Conservation (phyloP, 2,113 vertebrate species). For the Speoplatyrhinus poulsoni region DNA sequence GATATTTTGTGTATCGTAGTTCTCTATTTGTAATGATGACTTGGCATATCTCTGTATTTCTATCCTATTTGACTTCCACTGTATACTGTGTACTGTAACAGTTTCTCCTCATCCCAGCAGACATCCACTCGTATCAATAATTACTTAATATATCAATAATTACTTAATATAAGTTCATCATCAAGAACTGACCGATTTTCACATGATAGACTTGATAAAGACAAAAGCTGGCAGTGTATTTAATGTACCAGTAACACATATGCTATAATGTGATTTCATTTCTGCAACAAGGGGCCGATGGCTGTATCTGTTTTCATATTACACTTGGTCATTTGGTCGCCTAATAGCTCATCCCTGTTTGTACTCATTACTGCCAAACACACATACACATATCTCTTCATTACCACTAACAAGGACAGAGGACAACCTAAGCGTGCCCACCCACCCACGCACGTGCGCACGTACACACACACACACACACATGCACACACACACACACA, state of each 20-base stretch:
- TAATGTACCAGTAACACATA: slow-evolving; percentile 43
- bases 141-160: slow-evolving; percentile 33
- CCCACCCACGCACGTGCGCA: slow-evolving; percentile 15
- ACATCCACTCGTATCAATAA: slow-evolving; percentile 41
- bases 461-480: neutral
- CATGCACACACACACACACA: too few relatives aligned
- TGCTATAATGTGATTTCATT: slow-evolving; percentile 22
- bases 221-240: slow-evolving; percentile 26
- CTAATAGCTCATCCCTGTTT: slow-evolving; percentile 55
- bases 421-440: slow-evolving; percentile 30
- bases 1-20: neutral
- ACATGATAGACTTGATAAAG: slow-evolving; percentile 16
- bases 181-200: slow-evolving; percentile 13
- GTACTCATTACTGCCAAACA: slow-evolving; percentile 45
- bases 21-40: slow-evolving; percentile 32
- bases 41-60: slow-evolving; percentile 36
- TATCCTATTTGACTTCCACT: neutral
- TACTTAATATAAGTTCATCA: slow-evolving; percentile 25
- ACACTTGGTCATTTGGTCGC: slow-evolving; percentile 37
- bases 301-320: slow-evolving; percentile 49
- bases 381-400: slow-evolving; percentile 53
- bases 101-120: slow-evolving; percentile 29
- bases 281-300: slow-evolving; percentile 27
- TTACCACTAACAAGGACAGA: slow-evolving; percentile 53
- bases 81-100: neutral